Conservation (phyloP, 2,888 invertebrate genomes). For the Ramazzottius varieornatus region DNA sequence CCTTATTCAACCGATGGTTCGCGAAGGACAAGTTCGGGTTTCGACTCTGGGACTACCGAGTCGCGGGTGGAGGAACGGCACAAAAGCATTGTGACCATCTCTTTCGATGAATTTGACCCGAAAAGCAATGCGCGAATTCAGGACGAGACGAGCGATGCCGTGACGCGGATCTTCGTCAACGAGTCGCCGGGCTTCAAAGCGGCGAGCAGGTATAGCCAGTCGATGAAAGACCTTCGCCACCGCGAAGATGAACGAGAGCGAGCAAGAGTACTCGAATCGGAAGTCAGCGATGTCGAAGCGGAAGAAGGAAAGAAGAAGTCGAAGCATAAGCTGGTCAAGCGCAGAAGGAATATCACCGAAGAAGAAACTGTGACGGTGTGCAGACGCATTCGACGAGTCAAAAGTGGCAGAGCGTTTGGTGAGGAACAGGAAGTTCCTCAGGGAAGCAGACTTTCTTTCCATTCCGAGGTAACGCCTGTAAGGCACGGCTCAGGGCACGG, state of each 20-base stretch:
- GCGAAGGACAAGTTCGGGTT: too few relatives aligned
- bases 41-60: too few relatives aligned
- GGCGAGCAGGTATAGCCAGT: neutral
- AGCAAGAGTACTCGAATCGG: neutral
- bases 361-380: neutral
- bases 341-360: neutral
- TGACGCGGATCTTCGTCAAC: neutral
- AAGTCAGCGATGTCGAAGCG: constrained; percentile 20
- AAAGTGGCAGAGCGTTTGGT: neutral
- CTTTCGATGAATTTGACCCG: neutral
- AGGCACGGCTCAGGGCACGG: too few relatives aligned
- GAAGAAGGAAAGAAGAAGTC: constrained; percentile 13
- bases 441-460: too few relatives aligned
- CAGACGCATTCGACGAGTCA: neutral
- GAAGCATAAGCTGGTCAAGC: constrained; percentile 14
- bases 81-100: neutral
- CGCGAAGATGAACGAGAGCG: neutral
- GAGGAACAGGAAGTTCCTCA: neutral
- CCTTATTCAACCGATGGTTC: too few relatives aligned
- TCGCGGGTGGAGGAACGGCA: neutral
- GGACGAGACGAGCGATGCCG: neutral
- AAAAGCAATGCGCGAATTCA: neutral
- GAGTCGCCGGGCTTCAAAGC: neutral
- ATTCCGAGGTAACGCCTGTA: too few relatives aligned
- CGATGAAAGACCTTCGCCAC: too few relatives aligned